Percentiles rank a stretch among this genome's conserved stretches.
These are phyloP conservation scores for Pomacea maculata DNA, from an alignment of 1,140 invertebrate species.

Conservation along the genomic window DNA sequence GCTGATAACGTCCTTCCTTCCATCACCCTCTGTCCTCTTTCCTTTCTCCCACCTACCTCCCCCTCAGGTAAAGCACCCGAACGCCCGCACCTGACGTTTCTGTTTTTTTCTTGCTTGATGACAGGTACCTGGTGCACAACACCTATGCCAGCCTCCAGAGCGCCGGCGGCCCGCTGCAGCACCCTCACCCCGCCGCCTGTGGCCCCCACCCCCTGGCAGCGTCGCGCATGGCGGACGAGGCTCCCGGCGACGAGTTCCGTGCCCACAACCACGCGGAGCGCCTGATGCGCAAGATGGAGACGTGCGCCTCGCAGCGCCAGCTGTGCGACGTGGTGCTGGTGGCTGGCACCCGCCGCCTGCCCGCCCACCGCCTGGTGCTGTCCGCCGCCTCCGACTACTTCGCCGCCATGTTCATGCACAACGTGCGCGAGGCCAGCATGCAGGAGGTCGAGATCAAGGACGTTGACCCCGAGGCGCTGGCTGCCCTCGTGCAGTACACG, in stretches of 20 bases:
- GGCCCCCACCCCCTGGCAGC: constrained; percentile 18
- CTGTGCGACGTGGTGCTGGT: constrained; percentile 61
- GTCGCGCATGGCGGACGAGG: constrained; percentile 47
- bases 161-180: constrained; percentile 4
- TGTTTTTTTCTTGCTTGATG: constrained; percentile 3
- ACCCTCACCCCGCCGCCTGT: constrained; percentile 13
- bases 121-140: constrained; percentile 55
- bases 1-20: neutral
- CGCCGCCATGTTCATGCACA: constrained; percentile 92
- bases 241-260: constrained; percentile 78
- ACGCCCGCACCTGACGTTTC: neutral
- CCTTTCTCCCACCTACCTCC: neutral
- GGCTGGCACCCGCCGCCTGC: constrained; percentile 70
- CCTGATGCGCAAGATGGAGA: constrained; percentile 82
- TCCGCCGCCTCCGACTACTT: constrained; percentile 94
- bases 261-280: constrained; percentile 82
- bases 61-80: neutral
- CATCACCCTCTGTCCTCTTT: neutral
- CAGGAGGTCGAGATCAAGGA: constrained; percentile 84
- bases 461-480: constrained; percentile 85
- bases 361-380: constrained; percentile 79
- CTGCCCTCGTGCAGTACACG: constrained; percentile 85
- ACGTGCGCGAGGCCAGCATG: constrained; percentile 83
- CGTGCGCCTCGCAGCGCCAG: constrained; percentile 77
- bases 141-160: constrained; percentile 40